phyloP scores from a whole-genome alignment of 2,888 invertebrate genomes.

The Rotaria magnacalcarata region DNA sequence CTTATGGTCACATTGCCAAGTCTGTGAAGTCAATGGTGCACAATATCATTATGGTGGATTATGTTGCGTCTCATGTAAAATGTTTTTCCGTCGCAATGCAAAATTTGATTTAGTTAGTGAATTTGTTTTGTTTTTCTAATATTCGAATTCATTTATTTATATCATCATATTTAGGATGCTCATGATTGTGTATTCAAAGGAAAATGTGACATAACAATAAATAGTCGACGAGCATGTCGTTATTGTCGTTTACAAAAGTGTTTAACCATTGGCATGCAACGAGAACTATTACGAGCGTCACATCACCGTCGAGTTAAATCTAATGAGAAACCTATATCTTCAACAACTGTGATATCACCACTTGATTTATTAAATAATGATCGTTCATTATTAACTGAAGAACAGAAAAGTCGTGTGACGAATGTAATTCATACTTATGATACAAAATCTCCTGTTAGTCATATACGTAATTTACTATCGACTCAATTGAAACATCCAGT shows the following conservation, averaged over 20 bases:
- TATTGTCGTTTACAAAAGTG: not conserved
- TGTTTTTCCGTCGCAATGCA: not conserved
- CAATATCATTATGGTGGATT: not conserved
- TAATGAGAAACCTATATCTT: no score
- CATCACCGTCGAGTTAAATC: no score
- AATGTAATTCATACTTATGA: not conserved
- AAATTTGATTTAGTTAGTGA: not conserved
- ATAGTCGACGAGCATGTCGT: not conserved
- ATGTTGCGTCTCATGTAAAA: not conserved
- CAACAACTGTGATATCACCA: not conserved
- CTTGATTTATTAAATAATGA: not conserved
- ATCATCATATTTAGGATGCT: not conserved
- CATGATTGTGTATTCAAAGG: not conserved
- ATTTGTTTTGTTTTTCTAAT: not conserved
- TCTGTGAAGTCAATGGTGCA: not conserved
- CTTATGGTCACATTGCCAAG: not conserved
- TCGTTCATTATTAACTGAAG: not conserved
- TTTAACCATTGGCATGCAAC: not conserved
- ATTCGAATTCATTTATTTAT: not conserved
- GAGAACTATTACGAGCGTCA: not conserved
- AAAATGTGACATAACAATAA: not conserved
- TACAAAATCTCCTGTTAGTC: not conserved
- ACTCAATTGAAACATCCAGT: not conserved
- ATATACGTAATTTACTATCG: not conserved
- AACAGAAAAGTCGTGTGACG: not conserved